Base-by-base conservation (phyloP, 2,797 vertebrate genomes). In the Crax fasciolata region DNA sequence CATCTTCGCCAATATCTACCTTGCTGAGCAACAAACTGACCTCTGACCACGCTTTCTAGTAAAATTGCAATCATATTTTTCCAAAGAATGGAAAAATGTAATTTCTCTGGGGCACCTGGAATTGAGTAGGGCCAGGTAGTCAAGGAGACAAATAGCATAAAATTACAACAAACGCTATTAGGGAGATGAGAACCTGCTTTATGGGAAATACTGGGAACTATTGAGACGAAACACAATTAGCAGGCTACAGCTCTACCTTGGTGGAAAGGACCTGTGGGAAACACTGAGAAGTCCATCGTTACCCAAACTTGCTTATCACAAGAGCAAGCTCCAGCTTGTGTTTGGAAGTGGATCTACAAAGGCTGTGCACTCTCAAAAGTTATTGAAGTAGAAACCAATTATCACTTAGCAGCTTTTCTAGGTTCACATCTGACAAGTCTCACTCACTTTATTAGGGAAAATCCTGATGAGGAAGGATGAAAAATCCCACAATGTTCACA, bases 71-170 rank as follows among this genome's bases (percentile, higher is more conserved):
- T 14, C 9, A 13, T 49, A 27, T 83, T 95, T 90, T 77, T 61
- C 32, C 20, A 27, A 74, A 67, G 68, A 81, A 77, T 17, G 24
- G 27, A 23, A 35, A 87, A 90, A 58, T 57, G 51, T 18, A 7
- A 5, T 87, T 93, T 79, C 16, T 59, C 13, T 79, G 70, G 62
- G 71, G 17, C 51, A 38, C 30, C 48, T 41, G 52, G 51, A 85
- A 24, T 8, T 92, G 41, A 57, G 79, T 28, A 72, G 80, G 89
- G 35, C 28, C 73, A 72, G 57, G 73, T 92, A 75, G 86, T 65
- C 79, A 93, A 94, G 92, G 90, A 97, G 62, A 92, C 24, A 87
- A 95, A 76, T 49, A 43, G 27, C 70, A 71, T 48, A 41, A 70
- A 49, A 84, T 78, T 19, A 58, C 71, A 82, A 7, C 11, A 48